Conservation (phyloP, 2,888 invertebrate species). For the Mycalesis mineus region DNA sequence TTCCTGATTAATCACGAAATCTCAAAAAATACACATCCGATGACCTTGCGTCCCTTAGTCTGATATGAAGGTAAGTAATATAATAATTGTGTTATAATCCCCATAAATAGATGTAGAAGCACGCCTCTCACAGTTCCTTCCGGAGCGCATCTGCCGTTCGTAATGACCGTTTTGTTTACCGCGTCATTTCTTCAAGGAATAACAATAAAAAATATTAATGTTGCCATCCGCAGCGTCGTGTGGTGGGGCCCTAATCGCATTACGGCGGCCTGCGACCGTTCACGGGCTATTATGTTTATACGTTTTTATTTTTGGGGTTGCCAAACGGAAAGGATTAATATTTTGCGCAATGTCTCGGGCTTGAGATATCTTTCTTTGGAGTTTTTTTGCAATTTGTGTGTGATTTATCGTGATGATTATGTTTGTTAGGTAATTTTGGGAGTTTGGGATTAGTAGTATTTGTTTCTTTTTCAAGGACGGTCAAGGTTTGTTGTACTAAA, state of each 20-base stretch:
- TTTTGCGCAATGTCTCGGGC: constrained; percentile 12
- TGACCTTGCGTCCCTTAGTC: too few species aligned
- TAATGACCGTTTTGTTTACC: constrained; percentile 66
- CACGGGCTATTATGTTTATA: constrained; percentile 70
- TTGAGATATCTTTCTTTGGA: neutral
- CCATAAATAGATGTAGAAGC: neutral
- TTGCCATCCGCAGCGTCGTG: constrained; percentile 53
- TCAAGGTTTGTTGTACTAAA: too few species aligned
- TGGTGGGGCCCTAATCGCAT: constrained; percentile 54
- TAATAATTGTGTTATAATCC: neutral
- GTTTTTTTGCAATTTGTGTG: neutral
- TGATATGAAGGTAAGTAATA: neutral
- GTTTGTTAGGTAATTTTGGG: too few species aligned
- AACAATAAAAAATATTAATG: constrained; percentile 76
- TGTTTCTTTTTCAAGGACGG: too few species aligned
- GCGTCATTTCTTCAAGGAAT: constrained; percentile 59
- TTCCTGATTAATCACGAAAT: too few species aligned
- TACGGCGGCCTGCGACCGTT: constrained; percentile 64
- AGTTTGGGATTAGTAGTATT: too few species aligned
- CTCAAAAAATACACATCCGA: too few species aligned
- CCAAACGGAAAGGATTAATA: constrained; percentile 49
- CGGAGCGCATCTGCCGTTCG: constrained; percentile 45
- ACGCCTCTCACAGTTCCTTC: constrained; percentile 16
- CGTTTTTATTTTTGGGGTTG: constrained; percentile 61
- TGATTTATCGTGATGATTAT: neutral